phyloP scores from a whole-genome alignment of 2,113 vertebrate species.

The Elephantulus edwardii region DNA sequence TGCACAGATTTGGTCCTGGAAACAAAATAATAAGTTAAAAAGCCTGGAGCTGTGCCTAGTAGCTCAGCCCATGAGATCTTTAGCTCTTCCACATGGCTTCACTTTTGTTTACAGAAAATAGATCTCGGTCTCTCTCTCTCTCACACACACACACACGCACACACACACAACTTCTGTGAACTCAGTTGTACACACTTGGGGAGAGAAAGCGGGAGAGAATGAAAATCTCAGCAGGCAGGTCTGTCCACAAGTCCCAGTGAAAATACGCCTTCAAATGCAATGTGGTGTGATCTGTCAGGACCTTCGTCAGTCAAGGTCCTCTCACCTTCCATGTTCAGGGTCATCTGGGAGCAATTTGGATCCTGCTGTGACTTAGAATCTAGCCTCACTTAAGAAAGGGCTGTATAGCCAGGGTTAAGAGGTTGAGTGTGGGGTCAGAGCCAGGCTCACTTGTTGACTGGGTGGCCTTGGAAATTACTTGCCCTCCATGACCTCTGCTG shows the following conservation, averaged over 20 bases:
- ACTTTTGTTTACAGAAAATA: not conserved
- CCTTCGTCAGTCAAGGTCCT: not conserved
- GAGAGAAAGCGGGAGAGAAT: not conserved
- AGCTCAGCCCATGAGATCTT: not conserved
- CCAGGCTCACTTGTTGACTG: not conserved
- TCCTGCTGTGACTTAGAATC: not conserved
- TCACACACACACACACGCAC: no score
- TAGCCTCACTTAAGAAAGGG: not conserved
- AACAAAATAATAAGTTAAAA: not conserved
- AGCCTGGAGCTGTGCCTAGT: not conserved
- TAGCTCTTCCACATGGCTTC: not conserved
- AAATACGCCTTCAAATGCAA: not conserved
- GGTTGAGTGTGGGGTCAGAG: not conserved
- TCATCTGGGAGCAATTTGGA: not conserved
- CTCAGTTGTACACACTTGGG: not conserved
- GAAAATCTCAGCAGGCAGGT: not conserved
- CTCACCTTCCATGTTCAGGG: not conserved
- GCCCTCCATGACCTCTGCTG: not conserved
- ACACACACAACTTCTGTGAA: not conserved
- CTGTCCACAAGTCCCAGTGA: not conserved
- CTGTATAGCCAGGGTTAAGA: not conserved
- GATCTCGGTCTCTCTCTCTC: not conserved
- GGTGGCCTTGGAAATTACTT: not conserved
- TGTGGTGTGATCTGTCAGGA: not conserved
- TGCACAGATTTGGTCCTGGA: constrained; percentile 13